Evolutionary conservation across 1,140 invertebrate genomes (phyloP), one percentile per base, ranked within the genome.

Genomic region (Ips nitidus): DNA sequence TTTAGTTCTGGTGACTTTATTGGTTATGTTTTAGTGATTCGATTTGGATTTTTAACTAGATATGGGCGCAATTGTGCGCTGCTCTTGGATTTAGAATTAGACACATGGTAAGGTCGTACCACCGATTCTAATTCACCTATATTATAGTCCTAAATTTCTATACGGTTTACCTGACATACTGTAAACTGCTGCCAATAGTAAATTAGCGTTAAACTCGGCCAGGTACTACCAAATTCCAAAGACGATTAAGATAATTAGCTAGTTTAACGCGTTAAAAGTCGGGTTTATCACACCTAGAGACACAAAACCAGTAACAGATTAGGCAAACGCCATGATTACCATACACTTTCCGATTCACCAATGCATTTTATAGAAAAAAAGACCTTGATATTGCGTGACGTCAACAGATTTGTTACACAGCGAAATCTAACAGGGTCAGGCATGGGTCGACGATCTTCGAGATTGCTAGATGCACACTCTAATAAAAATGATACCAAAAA

Each of bases 91-190:
- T 73, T 75, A 71, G 66, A 72, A 62, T 75, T 71, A 66, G 73
- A 74, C 76, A 76, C 75, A 77, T 77, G 76, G 76, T 77, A 73
- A 70, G 73, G 52, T 55, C 37, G 52, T 55, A 55, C 52, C 4
- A 36, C n/a, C n/a, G 22, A 47, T 47, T 4, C n/a, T n/a, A 47
- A 47, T 47, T 47, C 4, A 47, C 2, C 55, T 57, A 38, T 39
- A 60, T 4, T 59, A 55, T 55, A 55, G 22, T 22, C 22, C 22
- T 22, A 22, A 22, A 22, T 22, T 22, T 22, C 22, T 22, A 22
- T 22, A 22, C 22, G 22, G 22, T 22, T 22, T 22, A 22, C 22
- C 22, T 22, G 22, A 22, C 22, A 22, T 22, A 22, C 22, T 22
- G 22, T 22, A 22, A 22, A 22, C 22, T 42, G 7, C 8, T 55